Evolutionary conservation across 2,888 invertebrate species (phyloP), one percentile per base, ranked within the genome.

Genomic region (Maniola hyperantus): DNA sequence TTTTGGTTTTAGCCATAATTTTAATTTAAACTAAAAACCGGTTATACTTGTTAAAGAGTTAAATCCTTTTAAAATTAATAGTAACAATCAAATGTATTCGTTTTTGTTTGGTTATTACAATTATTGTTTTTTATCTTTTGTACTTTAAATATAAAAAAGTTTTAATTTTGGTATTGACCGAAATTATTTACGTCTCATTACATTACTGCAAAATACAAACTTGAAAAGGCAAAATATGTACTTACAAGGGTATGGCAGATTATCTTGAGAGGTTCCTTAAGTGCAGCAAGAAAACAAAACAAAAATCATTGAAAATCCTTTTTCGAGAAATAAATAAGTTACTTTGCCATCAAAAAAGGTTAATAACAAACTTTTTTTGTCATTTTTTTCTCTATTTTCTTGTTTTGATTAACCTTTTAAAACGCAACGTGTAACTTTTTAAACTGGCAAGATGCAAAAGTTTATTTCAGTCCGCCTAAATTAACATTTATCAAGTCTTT

Each of bases 191-290:
- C 13, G 13, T 51, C 13, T 20, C 51, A 51, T 11, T 6, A 46
- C 15, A 18, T 61, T 61, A 39, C 61, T 51, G 36, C 50, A 39
- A 61, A 61, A 60, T 33, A 58, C 15, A 53, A 61, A 59, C 13
- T 57, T 42, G 20, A 63, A 64, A 64, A 46, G 36, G 18, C 42
- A 55, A 64, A 64, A 63, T 62, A 68, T 68, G 88, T 93, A 94
- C 94, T 94, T 93, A 94, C 94, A 93, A 86, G 93, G 92, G 84
- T 93, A 93, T 74, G 93, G 93, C 82, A 94, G 93, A 88, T 89
- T 94, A 89, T 94, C 94, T 85, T 94, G 93, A 78, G 94, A 94
- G 76, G 93, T 92, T 93, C 94, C 94, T 94, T 88, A 78, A 76
- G 85, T 70, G 87, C 86, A 84, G 86, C 88, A 75, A 77, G 76